Conservation (phyloP, 2,888 invertebrate genomes). For the Luperina testacea region DNA sequence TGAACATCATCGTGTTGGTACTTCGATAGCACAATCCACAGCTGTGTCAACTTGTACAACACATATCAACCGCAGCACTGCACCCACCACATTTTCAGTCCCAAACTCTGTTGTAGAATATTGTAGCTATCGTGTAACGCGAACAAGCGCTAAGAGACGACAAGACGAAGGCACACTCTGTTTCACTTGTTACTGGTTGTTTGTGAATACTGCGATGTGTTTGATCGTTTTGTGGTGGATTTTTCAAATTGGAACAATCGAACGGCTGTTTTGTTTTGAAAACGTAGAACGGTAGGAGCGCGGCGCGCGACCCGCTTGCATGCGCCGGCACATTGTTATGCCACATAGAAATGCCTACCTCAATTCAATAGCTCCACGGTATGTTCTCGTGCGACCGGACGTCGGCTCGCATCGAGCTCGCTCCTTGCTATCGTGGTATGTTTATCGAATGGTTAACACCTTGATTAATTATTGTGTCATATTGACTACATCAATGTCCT, state of each 20-base stretch:
- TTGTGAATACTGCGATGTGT: conserved; percentile 84
- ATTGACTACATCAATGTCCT: conserved; percentile 28
- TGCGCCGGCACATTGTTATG: conserved; percentile 83
- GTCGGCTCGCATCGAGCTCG: conserved; percentile 58
- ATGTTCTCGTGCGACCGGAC: conserved; percentile 83
- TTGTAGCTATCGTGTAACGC: conserved; percentile 69
- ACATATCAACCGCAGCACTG: conserved; percentile 76
- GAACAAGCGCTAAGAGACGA: conserved; percentile 69
- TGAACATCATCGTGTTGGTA: conserved; percentile 74
- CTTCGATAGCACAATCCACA: conserved; percentile 68
- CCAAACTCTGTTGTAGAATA: conserved; percentile 65
- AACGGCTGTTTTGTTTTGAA: conserved; percentile 85
- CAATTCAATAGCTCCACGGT: conserved; percentile 74
- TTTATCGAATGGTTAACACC: conserved; percentile 58
- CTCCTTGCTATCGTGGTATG: conserved; percentile 71
- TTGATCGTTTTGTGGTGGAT: conserved; percentile 86
- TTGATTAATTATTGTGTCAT: conserved; percentile 59
- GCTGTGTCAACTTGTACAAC: conserved; percentile 71
- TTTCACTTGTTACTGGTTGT: conserved; percentile 78
- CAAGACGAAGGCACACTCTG: conserved; percentile 68
- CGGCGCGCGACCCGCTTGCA: conserved; percentile 75
- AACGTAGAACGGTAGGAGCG: conserved; percentile 78
- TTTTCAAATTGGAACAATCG: conserved; percentile 87
- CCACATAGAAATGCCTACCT: conserved; percentile 77
- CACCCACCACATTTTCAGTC: conserved; percentile 82